Percentiles rank a stretch among this genome's conserved stretches.
Evolutionary conservation across 1,140 invertebrate genomes (phyloP).

Genomic region (Cyrtorhinus lividipennis): DNA sequence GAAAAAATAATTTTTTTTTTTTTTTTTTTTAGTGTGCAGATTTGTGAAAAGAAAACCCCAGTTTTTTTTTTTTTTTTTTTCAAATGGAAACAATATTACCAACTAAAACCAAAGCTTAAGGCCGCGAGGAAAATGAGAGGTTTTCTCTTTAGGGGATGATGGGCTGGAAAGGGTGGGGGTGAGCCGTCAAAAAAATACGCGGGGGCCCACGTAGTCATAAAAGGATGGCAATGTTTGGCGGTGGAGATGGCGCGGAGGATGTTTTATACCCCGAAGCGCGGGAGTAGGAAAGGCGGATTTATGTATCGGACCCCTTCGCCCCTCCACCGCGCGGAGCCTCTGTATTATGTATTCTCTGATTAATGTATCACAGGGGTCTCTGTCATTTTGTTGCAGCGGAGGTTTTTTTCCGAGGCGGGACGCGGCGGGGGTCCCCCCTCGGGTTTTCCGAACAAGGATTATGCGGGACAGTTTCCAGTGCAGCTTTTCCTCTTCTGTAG

Average conservation of each 20-base stretch:
- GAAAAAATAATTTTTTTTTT: no score
- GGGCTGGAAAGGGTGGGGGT: neutral
- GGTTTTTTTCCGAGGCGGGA: constrained; percentile 11
- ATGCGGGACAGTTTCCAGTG: neutral
- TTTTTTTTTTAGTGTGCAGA: no score
- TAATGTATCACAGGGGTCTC: constrained; percentile 17
- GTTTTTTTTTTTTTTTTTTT: no score
- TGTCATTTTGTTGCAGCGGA: constrained; percentile 12
- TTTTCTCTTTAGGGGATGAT: neutral
- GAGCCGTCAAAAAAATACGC: constrained; percentile 2
- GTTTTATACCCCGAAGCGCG: constrained; percentile 2
- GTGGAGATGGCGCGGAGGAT: neutral
- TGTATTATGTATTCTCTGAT: constrained; percentile 17
- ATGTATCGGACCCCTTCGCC: constrained; percentile 11
- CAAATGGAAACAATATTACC: constrained; percentile 4
- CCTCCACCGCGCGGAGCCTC: no score
- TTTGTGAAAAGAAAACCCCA: no score
- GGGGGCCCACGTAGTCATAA: neutral
- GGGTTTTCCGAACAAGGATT: neutral
- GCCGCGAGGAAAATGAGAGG: neutral
- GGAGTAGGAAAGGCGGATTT: constrained; percentile 3
- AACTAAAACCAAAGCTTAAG: constrained; percentile 5
- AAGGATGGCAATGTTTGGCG: neutral
- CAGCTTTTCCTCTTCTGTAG: neutral
- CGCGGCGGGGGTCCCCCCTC: no score